Base-by-base conservation (phyloP, 2,113 vertebrate genomes). In the Pollimyrus isidori region DNA sequence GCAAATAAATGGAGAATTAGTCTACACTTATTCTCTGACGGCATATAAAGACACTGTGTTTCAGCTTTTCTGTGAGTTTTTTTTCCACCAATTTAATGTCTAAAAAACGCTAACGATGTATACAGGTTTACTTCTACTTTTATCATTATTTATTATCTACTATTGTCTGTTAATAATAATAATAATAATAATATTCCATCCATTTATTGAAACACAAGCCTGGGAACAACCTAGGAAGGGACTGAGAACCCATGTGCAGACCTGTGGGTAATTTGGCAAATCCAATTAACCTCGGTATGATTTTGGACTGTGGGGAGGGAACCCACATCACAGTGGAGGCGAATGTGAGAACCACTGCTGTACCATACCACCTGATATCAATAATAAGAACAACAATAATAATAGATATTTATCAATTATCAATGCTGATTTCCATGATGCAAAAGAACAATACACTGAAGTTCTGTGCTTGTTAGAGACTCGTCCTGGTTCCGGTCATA, bases 401-500 rank as follows among this genome's bases (percentile, higher is more conserved):
- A 30, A 69, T 80, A 7, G 15, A 80, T 35, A 56, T 53, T 87
- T 35, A 17, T 53, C 30, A 7, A 21, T 53, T 19, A 21, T 80
- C n/a, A n/a, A n/a, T n/a, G n/a, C n/a, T 35, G 50, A 53, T 87
- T 23, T 17, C n/a, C 7, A 7, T 2, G 26, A n/a, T 53, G 39
- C 13, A 19, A n/a, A 30, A 87, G 85, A 39, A 53, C 50, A 35
- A 11, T 15, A 50, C 30, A 49, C 49, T n/a, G 50, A 4, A 9
- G 87, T n/a, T 21, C 53, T 10, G 39, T 46, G 21, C 39, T 88
- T 11, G 39, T 69, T 46, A 4, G 45, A 73, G 9, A 49, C 83
- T 48, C 17, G 0, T 90, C 76, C 80, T 86, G 89, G 91, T 91
- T 89, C 73, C 48, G 58, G 53, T 85, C 86, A 56, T 58, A 88